These are phyloP conservation scores for Urocolius indicus DNA, from an alignment of 2,113 vertebrate species.

Conservation along the genomic window DNA sequence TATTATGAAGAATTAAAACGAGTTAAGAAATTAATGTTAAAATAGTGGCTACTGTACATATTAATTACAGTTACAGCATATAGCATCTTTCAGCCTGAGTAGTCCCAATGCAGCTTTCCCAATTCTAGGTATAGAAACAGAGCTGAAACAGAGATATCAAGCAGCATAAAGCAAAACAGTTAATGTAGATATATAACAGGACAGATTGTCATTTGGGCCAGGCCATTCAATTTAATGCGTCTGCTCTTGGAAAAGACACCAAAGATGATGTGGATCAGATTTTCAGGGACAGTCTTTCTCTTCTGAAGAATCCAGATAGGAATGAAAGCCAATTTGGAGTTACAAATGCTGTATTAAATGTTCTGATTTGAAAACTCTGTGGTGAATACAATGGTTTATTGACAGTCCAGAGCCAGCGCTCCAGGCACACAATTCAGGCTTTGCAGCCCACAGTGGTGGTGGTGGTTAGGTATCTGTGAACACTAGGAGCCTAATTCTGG, in stretches of 20 bases:
- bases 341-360: neutral
- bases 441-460: fast-evolving
- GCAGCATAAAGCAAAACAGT: neutral
- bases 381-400: neutral
- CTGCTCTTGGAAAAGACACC: neutral
- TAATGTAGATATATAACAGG: neutral
- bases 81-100: neutral
- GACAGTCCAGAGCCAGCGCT: neutral
- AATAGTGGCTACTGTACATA: slow-evolving; percentile 34
- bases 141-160: neutral
- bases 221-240: neutral
- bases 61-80: neutral
- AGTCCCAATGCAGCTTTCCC: neutral
- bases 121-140: neutral
- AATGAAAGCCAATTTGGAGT: neutral
- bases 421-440: neutral
- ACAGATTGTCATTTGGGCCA: neutral
- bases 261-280: neutral
- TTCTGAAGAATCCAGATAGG: neutral
- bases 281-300: neutral
- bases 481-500: neutral
- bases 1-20: slow-evolving; percentile 29
- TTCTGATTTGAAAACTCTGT: neutral
- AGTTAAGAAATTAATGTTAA: slow-evolving; percentile 6
- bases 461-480: neutral